A percentile compares a stretch with the other conserved stretches of the same genome.
These are phyloP conservation scores for Scyliorhinus canicula DNA, from an alignment of 2,797 vertebrate species.

Conservation along the genomic window DNA sequence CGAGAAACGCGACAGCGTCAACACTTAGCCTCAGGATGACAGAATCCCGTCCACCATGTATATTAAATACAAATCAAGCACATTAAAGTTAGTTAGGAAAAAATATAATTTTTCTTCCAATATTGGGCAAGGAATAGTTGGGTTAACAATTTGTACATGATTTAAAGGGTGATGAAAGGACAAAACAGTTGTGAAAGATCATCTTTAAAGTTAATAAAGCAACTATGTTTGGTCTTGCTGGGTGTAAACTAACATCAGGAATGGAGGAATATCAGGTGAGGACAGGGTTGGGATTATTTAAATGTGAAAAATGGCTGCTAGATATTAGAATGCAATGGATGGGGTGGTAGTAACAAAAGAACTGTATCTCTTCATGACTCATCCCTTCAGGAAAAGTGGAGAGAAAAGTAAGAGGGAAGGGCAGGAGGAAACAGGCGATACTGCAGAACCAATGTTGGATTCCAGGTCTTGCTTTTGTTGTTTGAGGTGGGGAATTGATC, in stretches of 20 bases:
- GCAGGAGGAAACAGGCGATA: background rate
- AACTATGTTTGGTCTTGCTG: background rate
- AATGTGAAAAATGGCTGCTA: background rate
- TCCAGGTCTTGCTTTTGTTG: background rate
- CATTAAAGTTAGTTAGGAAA: background rate
- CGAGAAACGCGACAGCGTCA: too few species aligned
- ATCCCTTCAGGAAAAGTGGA: background rate
- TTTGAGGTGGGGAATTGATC: background rate
- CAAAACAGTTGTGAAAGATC: background rate
- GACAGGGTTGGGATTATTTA: background rate
- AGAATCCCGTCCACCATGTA: too few species aligned
- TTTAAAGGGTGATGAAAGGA: background rate
- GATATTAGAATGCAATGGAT: background rate
- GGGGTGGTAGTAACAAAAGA: background rate
- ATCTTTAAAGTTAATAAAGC: background rate
- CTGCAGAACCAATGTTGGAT: background rate
- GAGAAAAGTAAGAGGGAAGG: background rate
- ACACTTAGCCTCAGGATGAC: too few species aligned
- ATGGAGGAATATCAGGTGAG: background rate
- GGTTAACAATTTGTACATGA: background rate
- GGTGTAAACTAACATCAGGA: background rate
- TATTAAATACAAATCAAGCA: background rate
- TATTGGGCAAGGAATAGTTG: background rate
- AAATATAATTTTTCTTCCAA: background rate
- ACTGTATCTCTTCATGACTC: background rate